These are phyloP conservation scores for Ctenopoma multispine DNA, from an alignment of 2,797 vertebrate species.

Conservation along the genomic window DNA sequence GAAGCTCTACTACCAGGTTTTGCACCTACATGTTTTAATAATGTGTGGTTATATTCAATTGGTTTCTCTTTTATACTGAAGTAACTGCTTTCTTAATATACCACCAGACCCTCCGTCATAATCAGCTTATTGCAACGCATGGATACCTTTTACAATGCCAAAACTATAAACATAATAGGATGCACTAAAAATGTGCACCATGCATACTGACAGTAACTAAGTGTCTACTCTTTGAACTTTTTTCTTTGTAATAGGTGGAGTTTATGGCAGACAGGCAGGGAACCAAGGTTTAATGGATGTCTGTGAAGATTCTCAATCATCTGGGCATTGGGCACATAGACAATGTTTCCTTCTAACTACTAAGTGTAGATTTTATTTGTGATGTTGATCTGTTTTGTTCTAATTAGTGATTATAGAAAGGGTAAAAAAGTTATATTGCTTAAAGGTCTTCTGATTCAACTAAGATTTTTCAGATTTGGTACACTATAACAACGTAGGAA, in stretches of 20 bases:
- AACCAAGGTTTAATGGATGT: conserved; percentile 27
- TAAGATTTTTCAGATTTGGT: not conserved
- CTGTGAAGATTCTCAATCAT: too few species aligned
- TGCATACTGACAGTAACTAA: not conserved
- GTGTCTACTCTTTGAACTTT: not conserved
- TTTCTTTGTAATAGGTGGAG: not conserved
- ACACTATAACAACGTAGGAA: not conserved
- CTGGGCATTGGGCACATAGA: too few species aligned
- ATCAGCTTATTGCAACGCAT: not conserved
- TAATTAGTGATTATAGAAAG: too few species aligned
- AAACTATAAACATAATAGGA: not conserved
- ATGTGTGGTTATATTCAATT: not conserved
- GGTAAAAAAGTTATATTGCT: not conserved
- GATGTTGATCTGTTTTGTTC: too few species aligned
- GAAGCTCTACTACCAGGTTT: conserved; percentile 25
- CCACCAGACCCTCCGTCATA: conserved; percentile 2
- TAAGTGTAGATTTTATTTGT: too few species aligned
- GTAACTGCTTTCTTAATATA: not conserved
- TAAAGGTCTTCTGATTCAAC: too few species aligned
- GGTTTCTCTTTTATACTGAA: not conserved
- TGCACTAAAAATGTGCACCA: not conserved
- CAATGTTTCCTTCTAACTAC: too few species aligned
- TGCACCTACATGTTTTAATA: conserved; percentile 20
- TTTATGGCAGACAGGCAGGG: conserved; percentile 5
- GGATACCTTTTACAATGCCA: not conserved